phyloP scores from a whole-genome alignment of 2,888 invertebrate genomes.

The Rhopalosiphum nymphaeae region DNA sequence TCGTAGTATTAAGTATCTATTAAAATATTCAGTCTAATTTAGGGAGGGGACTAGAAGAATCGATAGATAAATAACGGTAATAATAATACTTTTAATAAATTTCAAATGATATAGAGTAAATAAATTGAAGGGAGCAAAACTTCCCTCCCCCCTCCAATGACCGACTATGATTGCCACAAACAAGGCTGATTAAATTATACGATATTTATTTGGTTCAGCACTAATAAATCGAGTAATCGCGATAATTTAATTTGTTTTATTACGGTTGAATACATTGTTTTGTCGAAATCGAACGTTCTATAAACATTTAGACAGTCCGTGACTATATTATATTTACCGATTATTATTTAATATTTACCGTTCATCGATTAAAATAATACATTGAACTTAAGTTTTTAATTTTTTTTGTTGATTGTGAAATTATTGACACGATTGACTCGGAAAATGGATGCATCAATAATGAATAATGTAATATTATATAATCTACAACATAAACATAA shows the following conservation, averaged over 20 bases:
- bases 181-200: not conserved
- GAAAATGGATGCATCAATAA: not conserved
- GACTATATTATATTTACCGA: not conserved
- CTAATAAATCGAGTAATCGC: conserved; percentile 8
- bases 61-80: no score
- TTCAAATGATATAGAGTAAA: no score
- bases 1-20: not conserved
- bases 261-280: not conserved
- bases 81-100: no score
- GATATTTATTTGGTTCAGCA: conserved; percentile 24
- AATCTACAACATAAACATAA: not conserved
- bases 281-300: not conserved
- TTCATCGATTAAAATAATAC: not conserved
- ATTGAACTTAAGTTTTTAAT: not conserved
- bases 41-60: no score
- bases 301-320: not conserved
- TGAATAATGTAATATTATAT: not conserved
- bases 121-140: no score
- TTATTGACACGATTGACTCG: not conserved
- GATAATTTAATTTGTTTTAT: not conserved
- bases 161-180: not conserved
- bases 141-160: no score
- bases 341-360: not conserved
- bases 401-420: not conserved
- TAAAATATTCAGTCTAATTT: not conserved